phyloP scores from a whole-genome alignment of 2,888 invertebrate genomes.

The Heliconius ismenius region DNA sequence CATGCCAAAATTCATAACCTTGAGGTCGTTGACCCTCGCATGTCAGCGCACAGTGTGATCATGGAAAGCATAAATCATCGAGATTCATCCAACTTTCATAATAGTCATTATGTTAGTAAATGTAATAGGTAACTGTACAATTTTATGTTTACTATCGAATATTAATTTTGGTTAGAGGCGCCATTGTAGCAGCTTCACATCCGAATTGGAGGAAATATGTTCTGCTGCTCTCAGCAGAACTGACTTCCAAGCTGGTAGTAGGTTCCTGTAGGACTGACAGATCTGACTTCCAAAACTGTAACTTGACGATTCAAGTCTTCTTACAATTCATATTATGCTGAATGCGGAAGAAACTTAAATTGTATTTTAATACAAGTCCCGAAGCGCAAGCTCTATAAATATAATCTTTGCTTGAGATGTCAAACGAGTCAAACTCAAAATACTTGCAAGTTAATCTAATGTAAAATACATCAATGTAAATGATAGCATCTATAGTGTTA shows the following conservation, averaged over 20 bases:
- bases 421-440: neutral
- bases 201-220: neutral
- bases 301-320: neutral
- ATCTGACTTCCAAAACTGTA: too few relatives aligned
- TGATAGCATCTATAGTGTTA: too few relatives aligned
- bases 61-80: slow-evolving; percentile 34
- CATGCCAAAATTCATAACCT: slow-evolving; percentile 48
- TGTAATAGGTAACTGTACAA: neutral
- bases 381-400: neutral
- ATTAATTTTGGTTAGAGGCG: neutral
- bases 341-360: neutral
- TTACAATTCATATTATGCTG: neutral
- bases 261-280: neutral
- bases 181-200: neutral
- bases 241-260: too few relatives aligned
- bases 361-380: neutral
- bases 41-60: slow-evolving; percentile 37
- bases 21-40: slow-evolving; percentile 43
- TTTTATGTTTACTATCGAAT: neutral
- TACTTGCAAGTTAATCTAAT: neutral
- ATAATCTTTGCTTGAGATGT: neutral
- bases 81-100: slow-evolving; percentile 25
- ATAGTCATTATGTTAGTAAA: slow-evolving; percentile 10
- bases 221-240: neutral
- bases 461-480: neutral